Evolutionary conservation across 1,140 invertebrate species (phyloP).

Genomic region (Meteorus sp.): DNA sequence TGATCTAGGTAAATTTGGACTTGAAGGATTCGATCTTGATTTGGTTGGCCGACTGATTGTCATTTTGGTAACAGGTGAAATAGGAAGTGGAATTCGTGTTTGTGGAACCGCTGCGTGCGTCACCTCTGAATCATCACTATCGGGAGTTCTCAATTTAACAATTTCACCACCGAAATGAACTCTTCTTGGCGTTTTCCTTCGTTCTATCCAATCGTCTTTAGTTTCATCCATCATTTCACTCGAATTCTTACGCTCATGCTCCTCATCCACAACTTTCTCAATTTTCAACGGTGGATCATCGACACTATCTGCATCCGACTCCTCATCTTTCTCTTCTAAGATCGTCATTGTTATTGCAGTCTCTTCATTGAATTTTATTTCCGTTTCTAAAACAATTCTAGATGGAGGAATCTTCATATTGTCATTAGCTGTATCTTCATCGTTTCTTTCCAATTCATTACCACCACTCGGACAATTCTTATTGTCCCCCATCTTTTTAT

Average conservation of each 20-base stretch:
- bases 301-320: constrained; percentile 40
- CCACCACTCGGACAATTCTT: constrained; percentile 8
- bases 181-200: constrained; percentile 51
- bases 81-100: constrained; percentile 53
- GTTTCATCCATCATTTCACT: constrained; percentile 32
- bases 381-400: constrained; percentile 76
- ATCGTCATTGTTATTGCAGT: constrained; percentile 80
- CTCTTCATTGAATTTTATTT: constrained; percentile 76
- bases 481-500: constrained; percentile 17
- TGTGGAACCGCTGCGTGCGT: constrained; percentile 27
- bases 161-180: constrained; percentile 83
- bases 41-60: constrained; percentile 31
- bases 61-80: constrained; percentile 50
- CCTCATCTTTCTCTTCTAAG: constrained; percentile 67
- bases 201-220: constrained; percentile 28
- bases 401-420: constrained; percentile 33
- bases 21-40: constrained; percentile 39
- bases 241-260: constrained; percentile 49
- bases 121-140: constrained; percentile 65
- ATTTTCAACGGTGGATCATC: constrained; percentile 54
- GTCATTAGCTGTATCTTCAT: constrained; percentile 19
- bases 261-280: constrained; percentile 57
- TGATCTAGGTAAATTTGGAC: constrained; percentile 28
- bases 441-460: not conserved
- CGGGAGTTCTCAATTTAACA: constrained; percentile 79